phyloP scores from a whole-genome alignment of 2,888 invertebrate genomes.

The Tenthredo distinguenda region DNA sequence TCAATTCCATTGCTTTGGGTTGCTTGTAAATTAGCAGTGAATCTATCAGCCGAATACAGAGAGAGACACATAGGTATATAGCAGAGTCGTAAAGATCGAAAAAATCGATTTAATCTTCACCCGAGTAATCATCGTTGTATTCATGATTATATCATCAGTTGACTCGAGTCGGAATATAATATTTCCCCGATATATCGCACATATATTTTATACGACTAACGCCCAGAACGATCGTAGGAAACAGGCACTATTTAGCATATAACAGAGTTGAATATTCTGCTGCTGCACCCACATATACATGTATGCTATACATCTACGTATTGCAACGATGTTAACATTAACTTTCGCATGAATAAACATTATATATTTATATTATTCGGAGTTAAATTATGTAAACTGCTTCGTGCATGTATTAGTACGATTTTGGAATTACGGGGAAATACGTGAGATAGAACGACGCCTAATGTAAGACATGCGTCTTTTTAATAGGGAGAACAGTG shows the following conservation, averaged over 20 bases:
- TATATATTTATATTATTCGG: background rate
- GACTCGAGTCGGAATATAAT: background rate
- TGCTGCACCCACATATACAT: background rate
- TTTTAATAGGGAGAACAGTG: background rate
- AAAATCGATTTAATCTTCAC: background rate
- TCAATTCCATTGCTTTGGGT: background rate
- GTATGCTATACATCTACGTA: background rate
- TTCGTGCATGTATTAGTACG: background rate
- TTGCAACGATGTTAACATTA: constrained; percentile 10
- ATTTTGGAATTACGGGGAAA: background rate
- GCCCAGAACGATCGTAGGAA: background rate
- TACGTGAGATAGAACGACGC: background rate
- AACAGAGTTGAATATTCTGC: constrained; percentile 3
- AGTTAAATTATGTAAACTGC: background rate
- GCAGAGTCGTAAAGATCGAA: background rate
- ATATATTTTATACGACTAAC: background rate
- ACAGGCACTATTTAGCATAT: background rate
- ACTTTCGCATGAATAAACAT: background rate
- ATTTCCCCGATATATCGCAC: background rate
- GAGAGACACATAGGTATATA: background rate
- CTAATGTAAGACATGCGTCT: background rate
- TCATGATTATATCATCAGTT: background rate
- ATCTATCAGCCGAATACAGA: background rate
- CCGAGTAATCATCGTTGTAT: background rate
- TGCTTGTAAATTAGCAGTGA: background rate